Evolutionary conservation across 2,888 invertebrate genomes (phyloP).

Genomic region (Lacanobia oleracea): DNA sequence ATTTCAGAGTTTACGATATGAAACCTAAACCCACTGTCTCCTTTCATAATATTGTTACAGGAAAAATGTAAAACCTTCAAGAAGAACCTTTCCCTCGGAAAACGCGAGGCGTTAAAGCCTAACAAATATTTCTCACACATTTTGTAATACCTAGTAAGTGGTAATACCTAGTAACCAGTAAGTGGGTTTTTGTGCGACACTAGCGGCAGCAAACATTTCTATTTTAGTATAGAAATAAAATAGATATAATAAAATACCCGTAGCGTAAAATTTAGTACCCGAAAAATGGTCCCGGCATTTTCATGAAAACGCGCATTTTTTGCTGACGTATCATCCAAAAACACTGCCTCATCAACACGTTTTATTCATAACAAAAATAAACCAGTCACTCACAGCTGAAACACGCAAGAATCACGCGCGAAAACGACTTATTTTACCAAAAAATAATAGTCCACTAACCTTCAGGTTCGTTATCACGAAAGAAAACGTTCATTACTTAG

Average conservation of each 20-base stretch:
- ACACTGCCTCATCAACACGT: conserved; percentile 50
- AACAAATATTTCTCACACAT: conserved; percentile 35
- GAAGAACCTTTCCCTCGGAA: conserved; percentile 18
- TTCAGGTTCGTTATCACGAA: conserved; percentile 64
- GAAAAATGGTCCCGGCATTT: conserved; percentile 37
- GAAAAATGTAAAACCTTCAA: conserved; percentile 8
- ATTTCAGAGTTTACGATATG: conserved; percentile 4
- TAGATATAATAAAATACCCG: conserved; percentile 7
- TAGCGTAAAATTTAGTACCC: conserved; percentile 16
- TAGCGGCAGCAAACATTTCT: conserved; percentile 9
- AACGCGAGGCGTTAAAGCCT: conserved; percentile 21
- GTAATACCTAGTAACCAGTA: conserved; percentile 1
- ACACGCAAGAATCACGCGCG: conserved; percentile 35
- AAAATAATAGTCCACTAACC: conserved; percentile 61
- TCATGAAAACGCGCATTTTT: conserved; percentile 17
- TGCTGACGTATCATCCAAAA: conserved; percentile 13
- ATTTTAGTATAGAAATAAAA: conserved; percentile 19
- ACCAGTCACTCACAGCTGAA: conserved; percentile 30
- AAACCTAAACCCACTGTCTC: conserved; percentile 3
- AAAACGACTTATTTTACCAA: conserved; percentile 27
- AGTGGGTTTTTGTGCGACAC: conserved; percentile 8
- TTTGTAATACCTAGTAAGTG: conserved; percentile 24
- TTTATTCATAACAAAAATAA: conserved; percentile 61
- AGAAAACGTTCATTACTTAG: conserved; percentile 67
- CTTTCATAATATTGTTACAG: conserved; percentile 5